Base-by-base conservation (phyloP, 53 echinoderm and acorn worm genomes). In the Antedon mediterranea region DNA sequence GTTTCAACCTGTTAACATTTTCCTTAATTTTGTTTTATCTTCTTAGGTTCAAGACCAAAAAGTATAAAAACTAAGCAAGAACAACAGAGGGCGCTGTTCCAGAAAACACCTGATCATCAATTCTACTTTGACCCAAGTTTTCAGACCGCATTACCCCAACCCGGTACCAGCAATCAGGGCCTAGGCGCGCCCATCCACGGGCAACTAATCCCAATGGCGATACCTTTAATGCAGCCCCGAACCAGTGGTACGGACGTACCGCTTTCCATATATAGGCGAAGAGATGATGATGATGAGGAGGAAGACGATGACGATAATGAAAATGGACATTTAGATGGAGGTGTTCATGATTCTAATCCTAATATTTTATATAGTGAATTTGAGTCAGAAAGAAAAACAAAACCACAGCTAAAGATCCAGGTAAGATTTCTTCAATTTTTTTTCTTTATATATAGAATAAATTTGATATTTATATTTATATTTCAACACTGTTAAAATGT, bases 171-270 rank as follows among this genome's bases (percentile, higher is more conserved):
- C 28, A 7, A n/a, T 11, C 13, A 28, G 18, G 34, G 14, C 0
- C 3, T 34, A 33, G 34, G 75, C 28, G 82, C 75, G 43, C 89
- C 89, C n/a, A 77, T 79, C 34, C 84, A 87, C 30, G 87, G 90
- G 0, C 90, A 90, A 74, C 87, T 90, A 71, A 85, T 90, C 74
- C 90, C 90, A 71, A 91, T 90, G 81, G 93, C 93, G 0, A 89
- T 93, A 72, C 91, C 93, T 28, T 83, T 93, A 29, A 85, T 85
- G 2, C 78, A 87, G 71, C 93, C 93, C 3, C 42, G 89, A 70
- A 71, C 77, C 71, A 89, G 93, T 28, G 78, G 72, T 8, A 89
- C 88, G 11, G 57, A 15, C 3, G 3, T 57, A 18, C 57, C 57
- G 23, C 9, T 57, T 13, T 11, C 23, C 15, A 57, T 57, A 57